These are phyloP conservation scores for Hypothenemus hampei DNA, from an alignment of 1,140 invertebrate genomes.

Conservation along the genomic window DNA sequence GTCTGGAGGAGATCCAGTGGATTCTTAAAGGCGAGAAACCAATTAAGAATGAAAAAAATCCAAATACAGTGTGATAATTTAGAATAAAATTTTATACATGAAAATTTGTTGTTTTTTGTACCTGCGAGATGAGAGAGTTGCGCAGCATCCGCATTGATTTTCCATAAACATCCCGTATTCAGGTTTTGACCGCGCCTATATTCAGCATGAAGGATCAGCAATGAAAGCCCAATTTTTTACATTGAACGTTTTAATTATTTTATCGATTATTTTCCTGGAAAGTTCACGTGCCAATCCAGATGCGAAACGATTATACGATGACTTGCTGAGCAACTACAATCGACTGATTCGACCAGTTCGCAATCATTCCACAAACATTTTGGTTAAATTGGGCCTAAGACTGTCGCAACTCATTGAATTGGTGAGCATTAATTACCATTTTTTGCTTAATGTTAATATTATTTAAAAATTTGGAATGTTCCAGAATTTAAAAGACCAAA, in stretches of 20 bases:
- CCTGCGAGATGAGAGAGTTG: too few species aligned
- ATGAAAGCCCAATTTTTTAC: too few species aligned
- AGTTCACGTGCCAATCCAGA: slow-evolving; percentile 83
- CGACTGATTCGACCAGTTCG: slow-evolving; percentile 88
- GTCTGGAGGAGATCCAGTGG: slow-evolving; percentile 65
- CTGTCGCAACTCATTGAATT: slow-evolving; percentile 94
- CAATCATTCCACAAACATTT: slow-evolving; percentile 88
- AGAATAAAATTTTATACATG: too few species aligned
- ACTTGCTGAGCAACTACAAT: slow-evolving; percentile 95
- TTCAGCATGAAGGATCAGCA: too few species aligned
- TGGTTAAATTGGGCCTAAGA: slow-evolving; percentile 86
- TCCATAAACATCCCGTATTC: too few species aligned
- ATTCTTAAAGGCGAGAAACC: slow-evolving; percentile 26
- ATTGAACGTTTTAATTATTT: too few species aligned
- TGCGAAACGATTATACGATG: slow-evolving; percentile 89
- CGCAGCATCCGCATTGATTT: too few species aligned
- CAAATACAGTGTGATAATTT: background rate
- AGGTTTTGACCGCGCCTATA: too few species aligned
- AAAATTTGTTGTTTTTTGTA: too few species aligned
- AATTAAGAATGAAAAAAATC: background rate
- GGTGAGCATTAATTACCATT: slow-evolving; percentile 55
- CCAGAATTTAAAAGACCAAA: slow-evolving; percentile 95
- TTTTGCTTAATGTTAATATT: slow-evolving; percentile 1
- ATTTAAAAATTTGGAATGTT: slow-evolving; percentile 26
- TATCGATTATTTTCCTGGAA: too few species aligned